A percentile compares a stretch with the other conserved stretches of the same genome.
phyloP scores from a whole-genome alignment of 2,888 invertebrate species.

The Syritta pipiens region DNA sequence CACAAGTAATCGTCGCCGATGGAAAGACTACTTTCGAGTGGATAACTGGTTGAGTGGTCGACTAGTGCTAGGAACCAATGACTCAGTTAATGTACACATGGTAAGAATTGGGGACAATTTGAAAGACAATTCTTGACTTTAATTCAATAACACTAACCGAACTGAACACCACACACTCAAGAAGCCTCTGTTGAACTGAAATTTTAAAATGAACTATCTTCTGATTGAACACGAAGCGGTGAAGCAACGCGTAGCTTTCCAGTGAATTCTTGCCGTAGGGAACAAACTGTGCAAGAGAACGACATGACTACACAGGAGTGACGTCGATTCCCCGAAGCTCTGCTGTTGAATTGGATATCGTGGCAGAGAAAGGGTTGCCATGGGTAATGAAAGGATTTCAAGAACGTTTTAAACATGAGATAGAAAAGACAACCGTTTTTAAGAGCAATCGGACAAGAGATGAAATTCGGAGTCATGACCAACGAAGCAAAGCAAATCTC shows the following conservation, averaged over 20 bases:
- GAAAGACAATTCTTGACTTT: not conserved
- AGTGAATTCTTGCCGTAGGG: not conserved
- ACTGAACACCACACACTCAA: not conserved
- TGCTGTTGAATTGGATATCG: not conserved
- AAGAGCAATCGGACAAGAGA: too few species aligned
- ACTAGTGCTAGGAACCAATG: not conserved
- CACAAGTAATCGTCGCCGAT: not conserved
- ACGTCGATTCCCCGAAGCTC: too few species aligned
- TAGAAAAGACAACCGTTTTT: not conserved
- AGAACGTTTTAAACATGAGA: not conserved
- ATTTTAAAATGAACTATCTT: not conserved
- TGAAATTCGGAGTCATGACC: too few species aligned
- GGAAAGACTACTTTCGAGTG: not conserved
- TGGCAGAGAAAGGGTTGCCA: not conserved
- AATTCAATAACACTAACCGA: not conserved
- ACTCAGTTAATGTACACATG: not conserved
- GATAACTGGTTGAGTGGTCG: slow-evolving; percentile 2
- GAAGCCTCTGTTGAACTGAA: too few species aligned
- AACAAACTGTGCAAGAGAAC: not conserved
- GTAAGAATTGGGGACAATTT: not conserved
- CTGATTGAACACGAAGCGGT: not conserved
- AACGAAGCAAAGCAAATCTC: too few species aligned
- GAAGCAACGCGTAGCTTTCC: not conserved
- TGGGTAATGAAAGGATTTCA: not conserved
- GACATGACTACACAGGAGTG: too few species aligned